Evolutionary conservation across 2,888 invertebrate species (phyloP), one percentile per base, ranked within the genome.

Genomic region (Plagiodera versicolora): DNA sequence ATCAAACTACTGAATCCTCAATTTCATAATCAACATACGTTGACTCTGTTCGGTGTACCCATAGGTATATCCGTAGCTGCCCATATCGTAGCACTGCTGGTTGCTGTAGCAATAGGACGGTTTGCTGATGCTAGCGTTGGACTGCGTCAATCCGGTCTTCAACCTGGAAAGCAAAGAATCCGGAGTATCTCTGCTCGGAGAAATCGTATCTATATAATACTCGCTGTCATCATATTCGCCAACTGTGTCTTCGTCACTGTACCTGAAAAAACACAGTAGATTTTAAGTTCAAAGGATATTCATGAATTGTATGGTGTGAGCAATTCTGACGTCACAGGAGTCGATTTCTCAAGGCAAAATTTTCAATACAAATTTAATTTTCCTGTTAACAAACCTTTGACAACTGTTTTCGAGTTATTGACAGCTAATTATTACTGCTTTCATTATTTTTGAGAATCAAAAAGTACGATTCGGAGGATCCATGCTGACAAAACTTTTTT

Each of bases 101-200:
- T 89, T 91, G 57, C 92, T 89, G 75, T 93, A 93, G 48, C 88
- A 86, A 77, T 93, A 89, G 63, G 88, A 89, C 11, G 87, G 88
- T 58, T 88, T 87, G 4, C 92, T 90, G 1, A 94, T 83, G 0
- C 94, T 94, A 0, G 91, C 91, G 51, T 72, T 65, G 58, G 60
- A 67, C 48, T 64, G 67, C 5, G 79, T 49, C 11, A 68, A 53
- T 11, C 68, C 68, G 1, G 68, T 68, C 60, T 55, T 64, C 2
- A 48, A 78, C 72, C 81, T 83, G 30, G 81, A 79, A 65, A 80
- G 79, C 9, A 81, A 79, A 56, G 80, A 79, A 63, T 81, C 80
- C 45, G 81, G 72, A 49, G 73, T 71, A 61, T 68, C 71, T 52
- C 66, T 68, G 20, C 70, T 69, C 17, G 76, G 77, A 2, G 77